Conservation (phyloP, 53 echinoderm and acorn worm species). For the Paracentrotus lividus region DNA sequence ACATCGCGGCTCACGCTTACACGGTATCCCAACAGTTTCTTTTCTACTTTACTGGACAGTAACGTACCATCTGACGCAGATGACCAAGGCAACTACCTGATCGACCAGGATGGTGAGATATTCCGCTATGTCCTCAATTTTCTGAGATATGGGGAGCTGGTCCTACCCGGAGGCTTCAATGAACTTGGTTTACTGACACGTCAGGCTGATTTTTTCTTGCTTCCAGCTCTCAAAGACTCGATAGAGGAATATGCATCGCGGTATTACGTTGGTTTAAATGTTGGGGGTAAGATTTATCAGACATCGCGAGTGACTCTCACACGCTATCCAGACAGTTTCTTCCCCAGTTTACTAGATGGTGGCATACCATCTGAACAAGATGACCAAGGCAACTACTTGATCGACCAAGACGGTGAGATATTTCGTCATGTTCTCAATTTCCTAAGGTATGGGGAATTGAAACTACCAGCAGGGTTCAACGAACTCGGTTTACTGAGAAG, state of each 20-base stretch:
- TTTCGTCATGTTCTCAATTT: neutral
- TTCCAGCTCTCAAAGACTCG: no score
- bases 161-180: neutral
- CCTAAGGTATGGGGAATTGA: neutral
- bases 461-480: neutral
- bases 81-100: conserved; percentile 19
- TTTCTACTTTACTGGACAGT: neutral
- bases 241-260: no score
- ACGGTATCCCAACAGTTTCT: neutral
- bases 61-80: neutral
- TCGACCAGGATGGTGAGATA: neutral
- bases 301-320: neutral
- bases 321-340: neutral
- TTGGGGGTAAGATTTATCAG: neutral
- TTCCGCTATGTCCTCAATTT: neutral
- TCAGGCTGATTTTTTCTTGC: no score
- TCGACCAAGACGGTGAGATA: neutral
- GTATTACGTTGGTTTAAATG: neutral
- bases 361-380: neutral
- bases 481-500: neutral
- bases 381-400: conserved; percentile 16
- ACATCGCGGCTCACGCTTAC: neutral
- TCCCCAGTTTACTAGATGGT: neutral
- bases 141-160: neutral
- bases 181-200: neutral